phyloP scores from a whole-genome alignment of 2,113 vertebrate genomes.

The Ctenomys sociabilis region DNA sequence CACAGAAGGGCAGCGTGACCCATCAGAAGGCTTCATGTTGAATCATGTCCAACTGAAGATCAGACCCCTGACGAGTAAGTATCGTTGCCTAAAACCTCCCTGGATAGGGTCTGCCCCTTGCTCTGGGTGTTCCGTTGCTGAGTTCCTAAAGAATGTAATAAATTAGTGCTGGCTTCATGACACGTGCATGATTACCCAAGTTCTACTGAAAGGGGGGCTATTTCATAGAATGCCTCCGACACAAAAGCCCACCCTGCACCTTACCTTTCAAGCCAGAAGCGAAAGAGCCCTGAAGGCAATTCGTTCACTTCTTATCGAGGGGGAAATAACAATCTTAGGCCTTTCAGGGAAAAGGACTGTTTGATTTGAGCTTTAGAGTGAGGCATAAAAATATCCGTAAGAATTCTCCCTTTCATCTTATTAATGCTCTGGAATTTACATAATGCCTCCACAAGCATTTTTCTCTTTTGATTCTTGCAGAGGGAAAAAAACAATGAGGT shows the following conservation, averaged over 20 bases:
- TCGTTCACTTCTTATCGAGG: background rate
- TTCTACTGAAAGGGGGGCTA: background rate
- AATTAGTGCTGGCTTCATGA: fast-evolving
- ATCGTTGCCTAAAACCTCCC: no score
- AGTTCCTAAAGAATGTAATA: fast-evolving
- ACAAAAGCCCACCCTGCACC: background rate
- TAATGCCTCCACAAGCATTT: background rate
- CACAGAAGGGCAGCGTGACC: background rate
- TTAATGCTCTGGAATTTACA: background rate
- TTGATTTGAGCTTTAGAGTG: background rate
- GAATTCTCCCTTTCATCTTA: background rate
- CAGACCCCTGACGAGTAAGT: background rate
- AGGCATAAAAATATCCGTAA: background rate
- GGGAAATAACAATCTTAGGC: no score
- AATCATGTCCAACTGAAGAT: background rate
- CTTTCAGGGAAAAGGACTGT: background rate
- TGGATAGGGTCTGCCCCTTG: fast-evolving
- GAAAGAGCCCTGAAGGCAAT: fast-evolving
- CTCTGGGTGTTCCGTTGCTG: fast-evolving
- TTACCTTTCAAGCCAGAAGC: background rate
- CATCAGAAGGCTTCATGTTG: background rate
- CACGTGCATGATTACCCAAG: fast-evolving
- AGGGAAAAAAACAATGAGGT: background rate
- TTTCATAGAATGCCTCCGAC: background rate
- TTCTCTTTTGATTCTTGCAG: background rate